Percentiles rank a stretch among this genome's conserved stretches.
phyloP scores from a whole-genome alignment of 2,113 vertebrate species.

The Willisornis vidua region DNA sequence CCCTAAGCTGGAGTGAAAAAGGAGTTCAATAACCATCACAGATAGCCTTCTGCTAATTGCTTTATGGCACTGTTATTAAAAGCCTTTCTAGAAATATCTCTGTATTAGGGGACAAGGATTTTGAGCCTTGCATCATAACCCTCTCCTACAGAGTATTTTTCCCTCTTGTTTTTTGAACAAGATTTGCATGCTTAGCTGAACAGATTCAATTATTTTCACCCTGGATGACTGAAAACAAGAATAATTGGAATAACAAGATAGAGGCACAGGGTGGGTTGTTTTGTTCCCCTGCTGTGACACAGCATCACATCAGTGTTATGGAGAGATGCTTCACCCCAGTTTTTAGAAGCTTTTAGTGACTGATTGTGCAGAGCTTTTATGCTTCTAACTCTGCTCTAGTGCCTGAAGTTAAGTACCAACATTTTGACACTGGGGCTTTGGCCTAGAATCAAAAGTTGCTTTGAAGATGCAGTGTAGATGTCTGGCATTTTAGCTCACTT shows the following conservation, averaged over 20 bases:
- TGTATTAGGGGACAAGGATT: not conserved
- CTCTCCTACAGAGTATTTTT: not conserved
- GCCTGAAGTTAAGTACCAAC: not conserved
- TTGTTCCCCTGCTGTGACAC: not conserved
- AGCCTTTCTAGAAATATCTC: not conserved
- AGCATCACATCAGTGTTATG: not conserved
- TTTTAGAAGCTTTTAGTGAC: not conserved
- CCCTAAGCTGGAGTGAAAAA: not conserved
- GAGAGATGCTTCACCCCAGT: not conserved
- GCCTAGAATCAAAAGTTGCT: not conserved
- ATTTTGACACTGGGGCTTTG: not conserved
- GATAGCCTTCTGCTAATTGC: not conserved
- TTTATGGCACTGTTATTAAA: conserved; percentile 9
- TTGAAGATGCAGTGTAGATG: not conserved
- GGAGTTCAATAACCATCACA: not conserved
- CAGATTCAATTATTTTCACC: conserved; percentile 30
- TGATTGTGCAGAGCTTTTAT: not conserved
- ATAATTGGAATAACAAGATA: conserved; percentile 25
- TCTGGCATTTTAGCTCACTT: not conserved
- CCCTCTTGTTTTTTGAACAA: not conserved
- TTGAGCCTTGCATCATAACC: not conserved
- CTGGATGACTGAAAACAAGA: conserved; percentile 35
- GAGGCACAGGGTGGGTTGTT: not conserved
- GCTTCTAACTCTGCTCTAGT: not conserved
- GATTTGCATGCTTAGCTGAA: conserved; percentile 35